phyloP scores from a whole-genome alignment of 2,797 vertebrate genomes.

The Delichon dasypus region DNA sequence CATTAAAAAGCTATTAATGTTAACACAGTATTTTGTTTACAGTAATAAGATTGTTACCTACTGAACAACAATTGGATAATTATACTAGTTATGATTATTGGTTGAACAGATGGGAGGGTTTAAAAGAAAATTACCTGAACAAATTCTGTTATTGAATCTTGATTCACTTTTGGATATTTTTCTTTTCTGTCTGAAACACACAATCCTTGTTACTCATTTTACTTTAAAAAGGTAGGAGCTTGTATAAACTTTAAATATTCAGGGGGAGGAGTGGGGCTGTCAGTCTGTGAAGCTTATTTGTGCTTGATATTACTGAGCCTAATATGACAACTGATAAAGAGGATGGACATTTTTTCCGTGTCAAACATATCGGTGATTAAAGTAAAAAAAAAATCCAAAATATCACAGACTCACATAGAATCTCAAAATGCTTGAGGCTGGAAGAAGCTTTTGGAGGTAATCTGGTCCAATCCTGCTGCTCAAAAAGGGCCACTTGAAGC shows the following conservation, averaged over 20 bases:
- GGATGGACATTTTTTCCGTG: not conserved
- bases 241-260: not conserved
- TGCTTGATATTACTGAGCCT: not conserved
- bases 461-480: not conserved
- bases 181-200: not conserved
- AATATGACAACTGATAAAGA: not conserved
- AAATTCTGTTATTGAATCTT: conserved; percentile 39
- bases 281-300: not conserved
- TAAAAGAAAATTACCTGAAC: conserved; percentile 26
- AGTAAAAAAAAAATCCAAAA: not conserved
- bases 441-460: not conserved
- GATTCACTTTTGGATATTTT: not conserved
- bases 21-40: conserved; percentile 47
- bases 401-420: not conserved
- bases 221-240: not conserved
- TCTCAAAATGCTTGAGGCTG: not conserved
- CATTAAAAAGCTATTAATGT: conserved; percentile 29
- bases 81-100: conserved; percentile 28
- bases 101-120: conserved; percentile 31
- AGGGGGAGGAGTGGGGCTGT: accelerated
- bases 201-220: not conserved
- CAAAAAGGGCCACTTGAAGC: not conserved
- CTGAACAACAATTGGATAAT: conserved; percentile 47
- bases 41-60: conserved; percentile 4
- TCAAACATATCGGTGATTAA: not conserved